Base-by-base conservation (phyloP, 2,113 vertebrate genomes). In the Nansenia antarctica region DNA sequence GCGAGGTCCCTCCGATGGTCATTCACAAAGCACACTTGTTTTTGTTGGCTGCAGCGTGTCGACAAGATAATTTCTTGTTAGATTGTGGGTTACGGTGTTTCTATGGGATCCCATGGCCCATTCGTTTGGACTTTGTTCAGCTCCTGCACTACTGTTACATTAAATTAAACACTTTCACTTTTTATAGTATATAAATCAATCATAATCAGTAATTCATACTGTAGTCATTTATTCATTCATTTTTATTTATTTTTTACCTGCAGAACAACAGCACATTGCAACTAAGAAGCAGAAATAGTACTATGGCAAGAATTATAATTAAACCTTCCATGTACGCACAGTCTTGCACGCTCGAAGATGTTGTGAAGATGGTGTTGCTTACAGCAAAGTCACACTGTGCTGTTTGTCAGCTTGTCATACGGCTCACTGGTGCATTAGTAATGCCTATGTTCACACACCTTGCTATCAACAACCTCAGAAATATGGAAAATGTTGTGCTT, bases 1-100 rank as follows among this genome's bases (percentile, higher is more conserved):
- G 54, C 58, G 72, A 15, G 32, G 53, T 82, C 63, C 32, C 5
- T 5, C 64, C 67, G 55, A 69, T 52, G 61, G 49, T 52, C 61
- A 73, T 73, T 75, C 75, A 71, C 57, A 79, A 80, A 78, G 30
- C 29, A 2, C 8, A 64, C 60, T 65, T 79, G 4, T 87, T 87
- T 83, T 74, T 67, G 63, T 86, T 86, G 79, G 79, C 77, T 58
- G 62, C 18, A 9, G 32, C 2, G 7, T 11, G 1, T 60, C 65
- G 74, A 81, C 53, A 69, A 47, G 64, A 67, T 71, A 57, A 22
- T 68, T 82, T 83, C 68, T 73, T 1, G 0, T 53, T 30, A 62
- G 76, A 66, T 68, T 73, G 60, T 62, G 67, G 37, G 72, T 70
- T 61, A 57, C 18, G 61, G 65, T 9, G 3, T 67, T 72, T 79